Evolutionary conservation across 1,140 invertebrate species (phyloP), one percentile per base, ranked within the genome.

Genomic region (Magallana gigas): DNA sequence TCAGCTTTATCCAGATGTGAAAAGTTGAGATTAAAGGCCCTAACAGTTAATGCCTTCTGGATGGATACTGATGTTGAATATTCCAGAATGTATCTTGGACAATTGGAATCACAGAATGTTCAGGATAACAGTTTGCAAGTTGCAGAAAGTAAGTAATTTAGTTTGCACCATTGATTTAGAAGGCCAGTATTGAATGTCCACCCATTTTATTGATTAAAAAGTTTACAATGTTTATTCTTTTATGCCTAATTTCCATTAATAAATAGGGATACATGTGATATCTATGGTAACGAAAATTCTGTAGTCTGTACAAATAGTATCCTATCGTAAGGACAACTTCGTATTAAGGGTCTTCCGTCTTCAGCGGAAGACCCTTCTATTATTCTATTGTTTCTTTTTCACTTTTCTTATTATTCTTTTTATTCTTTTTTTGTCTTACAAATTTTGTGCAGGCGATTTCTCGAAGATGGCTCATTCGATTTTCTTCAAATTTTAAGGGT

Each of bases 1-100:
- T 16, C 48, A 87, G 86, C 59, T 64, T 57, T 87, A 57, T 57
- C 81, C 57, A 57, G 58, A 8, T 88, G 87, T 85, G 64, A 88
- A 36, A 81, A 85, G 57, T 80, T 57, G 18, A 76, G 48, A 85
- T n/a, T 48, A n/a, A 76, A 85, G 23, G 48, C 57, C 18, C 68
- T 88, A 4, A 9, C 29, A 3, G 8, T 84, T 3, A 57, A 6
- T 11, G 23, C 59, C 18, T 29, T 62, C 11, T 88, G 87, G 87
- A 18, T 81, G 57, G 87, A 88, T 57, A 88, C 87, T 36, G 18
- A 76, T 76, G 9, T 76, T 5, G 68, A 23, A 29, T 36, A 29
- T 23, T 29, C 68, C 23, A 76, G 23, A 23, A 18, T 29, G 23
- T 76, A 76, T 29, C 68, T 76, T 18, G 68, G 68, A 76, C 68